Base-by-base conservation (phyloP, 2,888 invertebrate species). In the Drosophila paramelanica region DNA sequence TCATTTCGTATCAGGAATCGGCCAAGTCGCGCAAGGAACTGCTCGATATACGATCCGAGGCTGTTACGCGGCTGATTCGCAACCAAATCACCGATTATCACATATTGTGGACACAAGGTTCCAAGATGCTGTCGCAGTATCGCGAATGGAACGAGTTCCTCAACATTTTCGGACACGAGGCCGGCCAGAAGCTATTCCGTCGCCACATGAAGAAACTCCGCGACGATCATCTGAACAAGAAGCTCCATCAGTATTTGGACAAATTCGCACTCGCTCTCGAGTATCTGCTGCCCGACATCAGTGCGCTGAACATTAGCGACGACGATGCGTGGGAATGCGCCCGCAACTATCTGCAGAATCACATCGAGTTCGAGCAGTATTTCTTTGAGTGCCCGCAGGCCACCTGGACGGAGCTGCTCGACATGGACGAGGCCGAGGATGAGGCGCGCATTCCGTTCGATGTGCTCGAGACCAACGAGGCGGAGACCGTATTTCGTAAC, bases 311-410 rank as follows among this genome's bases (percentile, higher is more conserved):
- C 58, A 90, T 90, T n/a, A 90, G 86, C 77, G 90, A 90, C 39
- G 91, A 90, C 89, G 97, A 97, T 90, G 97, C 98, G 91, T 99
- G 99, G 99, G 94, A 95, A 57, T 95, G 95, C 81, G 96, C 98
- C 64, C 95, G 97, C 77, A 96, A 96, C 69, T 96, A 96, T 92
- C 94, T 99, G 79, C 96, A 96, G 77, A 94, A 95, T 58, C 98
- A 99, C 93, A 96, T 97, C n/a, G 97, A 98, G 92, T 99, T 98
- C 93, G 95, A 96, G 61, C 96, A 96, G 89, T 97, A 97, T 94
- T 99, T 98, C 93, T 96, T 97, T 86, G 96, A 97, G 90, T 95
- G 96, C 86, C 95, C 95, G 11, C 96, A 96, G 83, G 95, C 94
- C 83, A 95, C 96, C 51, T 97, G 96, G 96, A 95, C 95, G 73